phyloP scores from a whole-genome alignment of 2,888 invertebrate genomes.

The Netelia fuscicornis region DNA sequence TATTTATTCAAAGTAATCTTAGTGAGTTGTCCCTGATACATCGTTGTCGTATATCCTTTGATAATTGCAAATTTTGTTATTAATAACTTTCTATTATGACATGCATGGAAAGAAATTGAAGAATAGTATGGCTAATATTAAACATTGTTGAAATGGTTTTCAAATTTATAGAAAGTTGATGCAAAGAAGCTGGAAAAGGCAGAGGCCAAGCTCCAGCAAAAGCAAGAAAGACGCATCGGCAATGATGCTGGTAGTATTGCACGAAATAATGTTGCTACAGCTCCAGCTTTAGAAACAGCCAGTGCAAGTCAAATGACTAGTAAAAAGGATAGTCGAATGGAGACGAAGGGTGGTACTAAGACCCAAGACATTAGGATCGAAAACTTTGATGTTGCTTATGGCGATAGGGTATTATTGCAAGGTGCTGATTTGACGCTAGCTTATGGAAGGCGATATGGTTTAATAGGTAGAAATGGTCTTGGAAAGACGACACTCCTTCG shows the following conservation, averaged over 20 bases:
- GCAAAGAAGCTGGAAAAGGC: slow-evolving; percentile 97
- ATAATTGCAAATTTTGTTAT: no score
- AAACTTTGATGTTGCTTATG: slow-evolving; percentile 99
- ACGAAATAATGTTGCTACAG: slow-evolving; percentile 69
- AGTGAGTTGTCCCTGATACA: no score
- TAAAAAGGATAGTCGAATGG: slow-evolving; percentile 96
- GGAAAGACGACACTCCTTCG: slow-evolving; percentile 98
- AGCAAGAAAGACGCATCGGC: slow-evolving; percentile 92
- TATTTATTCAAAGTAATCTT: no score
- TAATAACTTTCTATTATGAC: no score
- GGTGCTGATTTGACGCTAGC: slow-evolving; percentile 96
- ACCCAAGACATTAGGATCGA: slow-evolving; percentile 98
- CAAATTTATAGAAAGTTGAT: slow-evolving; percentile 92
- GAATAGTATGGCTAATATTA: no score
- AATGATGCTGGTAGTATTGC: slow-evolving; percentile 78
- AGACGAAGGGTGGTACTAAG: slow-evolving; percentile 94
- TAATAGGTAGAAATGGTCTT: slow-evolving; percentile 98
- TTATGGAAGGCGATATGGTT: slow-evolving; percentile 97
- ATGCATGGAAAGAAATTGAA: no score
- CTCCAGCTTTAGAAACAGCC: slow-evolving; percentile 78
- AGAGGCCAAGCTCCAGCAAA: slow-evolving; percentile 97
- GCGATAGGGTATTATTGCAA: slow-evolving; percentile 96
- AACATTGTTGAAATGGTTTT: no score
- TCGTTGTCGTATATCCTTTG: no score
- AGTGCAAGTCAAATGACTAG: slow-evolving; percentile 93